Conservation (phyloP, 2,797 vertebrate species). For the Enoplosus armatus region DNA sequence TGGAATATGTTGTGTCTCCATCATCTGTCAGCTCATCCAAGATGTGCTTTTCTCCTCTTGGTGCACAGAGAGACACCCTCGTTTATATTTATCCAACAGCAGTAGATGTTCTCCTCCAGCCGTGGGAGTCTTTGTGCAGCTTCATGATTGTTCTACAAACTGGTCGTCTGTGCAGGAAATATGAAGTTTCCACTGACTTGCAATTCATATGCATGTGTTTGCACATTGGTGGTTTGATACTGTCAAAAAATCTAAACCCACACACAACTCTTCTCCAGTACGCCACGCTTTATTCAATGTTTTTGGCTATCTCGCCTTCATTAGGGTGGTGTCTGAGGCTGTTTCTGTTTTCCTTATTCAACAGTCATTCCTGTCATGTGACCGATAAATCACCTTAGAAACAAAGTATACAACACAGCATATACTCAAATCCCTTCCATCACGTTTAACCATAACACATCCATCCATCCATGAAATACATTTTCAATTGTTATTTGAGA, state of each 20-base stretch:
- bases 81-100: conserved; percentile 54
- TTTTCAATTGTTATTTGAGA: background rate
- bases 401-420: background rate
- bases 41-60: conserved; percentile 39
- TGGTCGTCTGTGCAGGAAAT: background rate
- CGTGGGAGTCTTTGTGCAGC: conserved; percentile 39
- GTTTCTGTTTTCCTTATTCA: background rate
- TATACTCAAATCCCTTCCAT: background rate
- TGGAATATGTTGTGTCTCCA: conserved; percentile 28
- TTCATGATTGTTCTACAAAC: conserved; percentile 25
- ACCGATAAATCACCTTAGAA: no score
- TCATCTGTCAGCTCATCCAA: conserved; percentile 13
- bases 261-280: background rate
- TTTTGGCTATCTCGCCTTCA: background rate
- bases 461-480: background rate
- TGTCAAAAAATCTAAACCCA: background rate
- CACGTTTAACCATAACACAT: no score
- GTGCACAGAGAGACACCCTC: conserved; percentile 23
- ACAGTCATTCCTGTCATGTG: background rate
- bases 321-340: background rate
- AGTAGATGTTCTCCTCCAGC: conserved; percentile 10
- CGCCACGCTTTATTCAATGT: background rate
- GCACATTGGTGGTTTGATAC: background rate
- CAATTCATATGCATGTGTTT: background rate
- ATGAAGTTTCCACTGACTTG: background rate